Percentiles rank a stretch among this genome's conserved stretches.
phyloP scores from a whole-genome alignment of 2,113 vertebrate genomes.

The Phrynocephalus versicolor region DNA sequence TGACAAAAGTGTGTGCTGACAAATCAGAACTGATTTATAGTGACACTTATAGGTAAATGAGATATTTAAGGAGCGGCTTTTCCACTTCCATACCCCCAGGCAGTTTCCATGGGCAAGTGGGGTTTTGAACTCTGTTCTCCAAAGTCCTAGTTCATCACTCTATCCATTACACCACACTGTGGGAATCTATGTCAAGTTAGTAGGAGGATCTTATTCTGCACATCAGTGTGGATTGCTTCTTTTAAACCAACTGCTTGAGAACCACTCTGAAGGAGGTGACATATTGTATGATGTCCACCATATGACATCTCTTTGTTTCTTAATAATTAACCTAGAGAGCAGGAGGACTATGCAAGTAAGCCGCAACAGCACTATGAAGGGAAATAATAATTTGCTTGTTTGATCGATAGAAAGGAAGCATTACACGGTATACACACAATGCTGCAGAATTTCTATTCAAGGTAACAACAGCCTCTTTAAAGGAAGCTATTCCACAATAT shows the following conservation, averaged over 20 bases:
- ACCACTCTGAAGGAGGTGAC: too few relatives aligned
- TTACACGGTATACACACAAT: too few relatives aligned
- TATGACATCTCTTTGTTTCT: background rate
- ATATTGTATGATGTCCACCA: background rate
- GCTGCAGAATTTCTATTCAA: too few relatives aligned
- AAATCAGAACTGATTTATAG: too few relatives aligned
- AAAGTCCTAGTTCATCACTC: too few relatives aligned
- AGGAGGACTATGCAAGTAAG: background rate
- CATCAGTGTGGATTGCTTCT: background rate
- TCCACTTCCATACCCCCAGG: too few relatives aligned
- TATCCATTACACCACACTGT: too few relatives aligned
- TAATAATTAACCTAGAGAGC: background rate
- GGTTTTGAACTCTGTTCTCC: too few relatives aligned
- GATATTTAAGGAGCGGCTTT: too few relatives aligned
- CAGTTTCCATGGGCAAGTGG: too few relatives aligned
- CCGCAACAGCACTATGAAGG: background rate
- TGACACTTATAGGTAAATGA: too few relatives aligned
- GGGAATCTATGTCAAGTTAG: too few relatives aligned
- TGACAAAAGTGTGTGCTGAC: background rate
- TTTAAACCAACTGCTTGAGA: background rate
- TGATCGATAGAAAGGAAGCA: background rate
- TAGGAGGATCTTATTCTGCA: background rate
- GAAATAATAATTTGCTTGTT: background rate
- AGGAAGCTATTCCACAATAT: background rate
- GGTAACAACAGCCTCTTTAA: background rate